These are phyloP conservation scores for Erynnis tages DNA, from an alignment of 2,888 invertebrate species.

Conservation along the genomic window DNA sequence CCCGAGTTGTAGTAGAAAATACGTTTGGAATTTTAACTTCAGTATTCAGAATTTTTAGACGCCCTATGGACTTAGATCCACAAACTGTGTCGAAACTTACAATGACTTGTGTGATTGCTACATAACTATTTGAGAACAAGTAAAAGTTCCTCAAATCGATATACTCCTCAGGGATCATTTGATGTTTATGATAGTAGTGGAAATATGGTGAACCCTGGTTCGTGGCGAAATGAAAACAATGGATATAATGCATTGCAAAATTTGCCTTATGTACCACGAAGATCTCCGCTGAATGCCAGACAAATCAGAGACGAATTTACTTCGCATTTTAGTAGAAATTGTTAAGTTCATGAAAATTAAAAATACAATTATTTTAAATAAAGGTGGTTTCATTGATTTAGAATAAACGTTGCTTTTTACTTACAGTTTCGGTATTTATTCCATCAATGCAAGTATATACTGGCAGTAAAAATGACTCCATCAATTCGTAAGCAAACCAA, in stretches of 20 bases:
- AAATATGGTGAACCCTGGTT: constrained; percentile 30
- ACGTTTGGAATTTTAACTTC: constrained; percentile 38
- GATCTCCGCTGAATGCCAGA: constrained; percentile 32
- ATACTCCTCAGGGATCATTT: constrained; percentile 38
- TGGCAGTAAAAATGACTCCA: constrained; percentile 34
- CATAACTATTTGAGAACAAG: constrained; percentile 35
- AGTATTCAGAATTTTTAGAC: constrained; percentile 41
- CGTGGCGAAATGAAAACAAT: constrained; percentile 30
- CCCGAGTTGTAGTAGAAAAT: constrained; percentile 38
- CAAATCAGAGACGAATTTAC: constrained; percentile 36
- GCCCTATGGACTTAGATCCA: constrained; percentile 39
- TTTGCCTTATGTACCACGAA: constrained; percentile 31
- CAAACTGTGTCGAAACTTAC: constrained; percentile 37
- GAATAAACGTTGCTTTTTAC: constrained; percentile 15
- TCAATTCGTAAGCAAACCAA: constrained; percentile 33
- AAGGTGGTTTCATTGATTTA: constrained; percentile 7
- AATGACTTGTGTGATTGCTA: constrained; percentile 43
- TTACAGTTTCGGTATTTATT: constrained; percentile 31
- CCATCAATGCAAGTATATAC: constrained; percentile 28
- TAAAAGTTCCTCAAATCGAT: constrained; percentile 36
- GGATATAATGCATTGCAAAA: constrained; percentile 32
- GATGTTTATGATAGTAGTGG: constrained; percentile 32
- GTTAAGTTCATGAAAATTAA: constrained; percentile 14
- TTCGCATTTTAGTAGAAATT: constrained; percentile 34
- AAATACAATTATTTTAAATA: constrained; percentile 18